phyloP scores from a whole-genome alignment of 2,797 vertebrate species.

The Benthosema pterotum region DNA sequence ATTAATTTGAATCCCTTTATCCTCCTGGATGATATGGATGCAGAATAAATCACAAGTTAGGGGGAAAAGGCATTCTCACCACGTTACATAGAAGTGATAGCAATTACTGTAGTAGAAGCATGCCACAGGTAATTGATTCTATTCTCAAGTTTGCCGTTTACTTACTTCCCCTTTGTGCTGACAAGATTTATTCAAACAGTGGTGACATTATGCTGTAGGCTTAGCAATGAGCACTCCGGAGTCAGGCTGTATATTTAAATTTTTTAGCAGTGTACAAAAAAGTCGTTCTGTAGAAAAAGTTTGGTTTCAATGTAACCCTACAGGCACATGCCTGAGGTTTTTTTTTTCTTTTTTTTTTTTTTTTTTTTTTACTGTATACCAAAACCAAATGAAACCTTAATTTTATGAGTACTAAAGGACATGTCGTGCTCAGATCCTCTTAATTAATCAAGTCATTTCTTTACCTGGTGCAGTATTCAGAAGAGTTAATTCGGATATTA shows the following conservation, averaged over 20 bases:
- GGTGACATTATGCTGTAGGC: constrained; percentile 34
- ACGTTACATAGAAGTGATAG: constrained; percentile 57
- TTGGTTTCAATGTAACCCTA: too few species aligned
- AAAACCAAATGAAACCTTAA: too few species aligned
- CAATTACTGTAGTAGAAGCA: constrained; percentile 60
- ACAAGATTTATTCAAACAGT: constrained; percentile 64
- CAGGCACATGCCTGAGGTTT: too few species aligned
- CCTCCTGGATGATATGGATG: constrained; percentile 53
- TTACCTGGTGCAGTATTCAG: too few species aligned
- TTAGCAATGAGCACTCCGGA: constrained; percentile 36
- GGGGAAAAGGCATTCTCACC: constrained; percentile 50
- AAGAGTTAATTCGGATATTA: too few species aligned
- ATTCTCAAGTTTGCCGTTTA: constrained; percentile 65
- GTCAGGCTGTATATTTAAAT: neutral
- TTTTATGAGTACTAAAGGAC: too few species aligned
- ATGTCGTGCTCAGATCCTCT: too few species aligned
- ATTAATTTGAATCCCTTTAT: constrained; percentile 56
- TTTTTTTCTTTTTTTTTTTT: too few species aligned
- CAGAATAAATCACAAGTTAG: constrained; percentile 58
- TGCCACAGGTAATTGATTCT: constrained; percentile 73
- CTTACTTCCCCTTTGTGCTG: constrained; percentile 46
- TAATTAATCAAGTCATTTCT: too few species aligned
- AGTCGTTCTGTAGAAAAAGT: too few species aligned
- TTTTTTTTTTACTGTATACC: too few species aligned
- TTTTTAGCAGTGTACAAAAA: too few species aligned